A percentile compares a stretch with the other conserved stretches of the same genome.
Conservation (phyloP, 2,113 vertebrate genomes). For the Ceyx cyanopectus region DNA sequence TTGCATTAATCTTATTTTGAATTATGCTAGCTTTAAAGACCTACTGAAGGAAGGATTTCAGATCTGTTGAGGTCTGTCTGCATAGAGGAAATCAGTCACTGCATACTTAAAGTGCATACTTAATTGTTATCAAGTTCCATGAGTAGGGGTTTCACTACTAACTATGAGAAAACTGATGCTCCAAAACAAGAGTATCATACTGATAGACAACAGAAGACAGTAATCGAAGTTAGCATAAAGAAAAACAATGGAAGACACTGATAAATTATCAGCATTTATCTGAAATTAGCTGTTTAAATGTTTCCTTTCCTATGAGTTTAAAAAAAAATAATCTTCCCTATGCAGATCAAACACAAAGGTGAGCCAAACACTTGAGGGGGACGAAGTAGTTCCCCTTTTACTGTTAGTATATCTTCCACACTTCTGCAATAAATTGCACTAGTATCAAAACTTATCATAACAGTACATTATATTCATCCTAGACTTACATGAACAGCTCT, state of each 20-base stretch:
- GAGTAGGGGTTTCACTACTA: background rate
- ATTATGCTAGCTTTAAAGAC: background rate
- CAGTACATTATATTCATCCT: background rate
- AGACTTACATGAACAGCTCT: background rate
- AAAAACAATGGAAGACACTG: background rate
- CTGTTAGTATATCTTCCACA: background rate
- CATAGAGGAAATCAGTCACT: background rate
- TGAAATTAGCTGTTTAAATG: background rate
- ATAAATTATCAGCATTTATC: background rate
- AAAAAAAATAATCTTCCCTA: background rate
- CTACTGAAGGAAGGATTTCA: background rate
- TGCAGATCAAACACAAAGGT: background rate
- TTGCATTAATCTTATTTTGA: background rate
- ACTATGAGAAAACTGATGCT: background rate
- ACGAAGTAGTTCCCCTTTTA: background rate
- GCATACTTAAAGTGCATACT: background rate
- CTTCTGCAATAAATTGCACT: background rate
- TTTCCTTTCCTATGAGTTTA: background rate
- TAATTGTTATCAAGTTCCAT: background rate
- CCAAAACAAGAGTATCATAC: background rate
- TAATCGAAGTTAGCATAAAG: background rate
- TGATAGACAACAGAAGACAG: background rate
- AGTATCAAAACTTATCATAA: background rate
- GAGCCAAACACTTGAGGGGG: background rate
- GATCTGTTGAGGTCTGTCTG: background rate